Conservation (phyloP, 2,888 invertebrate genomes). For the Cybosia mesomella region DNA sequence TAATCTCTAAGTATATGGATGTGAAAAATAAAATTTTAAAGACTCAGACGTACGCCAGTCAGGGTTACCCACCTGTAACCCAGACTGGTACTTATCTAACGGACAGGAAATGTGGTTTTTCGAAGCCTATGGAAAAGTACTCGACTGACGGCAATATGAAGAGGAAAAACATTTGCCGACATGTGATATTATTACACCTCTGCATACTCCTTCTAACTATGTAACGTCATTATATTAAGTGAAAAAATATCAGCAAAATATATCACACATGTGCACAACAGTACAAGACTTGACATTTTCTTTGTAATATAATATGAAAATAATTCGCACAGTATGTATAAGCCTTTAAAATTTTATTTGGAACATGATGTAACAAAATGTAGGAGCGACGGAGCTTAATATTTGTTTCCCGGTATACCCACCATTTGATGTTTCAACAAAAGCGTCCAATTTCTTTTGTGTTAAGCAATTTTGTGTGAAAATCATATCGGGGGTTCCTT, state of each 20-base stretch:
- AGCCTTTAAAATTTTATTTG: background rate
- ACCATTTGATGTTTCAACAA: slow-evolving; percentile 41
- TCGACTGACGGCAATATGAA: too few species aligned
- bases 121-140: too few species aligned
- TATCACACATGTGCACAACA: too few species aligned
- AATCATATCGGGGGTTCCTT: slow-evolving; percentile 64
- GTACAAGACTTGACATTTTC: background rate
- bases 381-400: slow-evolving; percentile 19
- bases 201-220: background rate
- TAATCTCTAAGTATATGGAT: background rate
- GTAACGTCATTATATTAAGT: background rate
- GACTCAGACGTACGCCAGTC: background rate
- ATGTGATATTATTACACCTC: too few species aligned
- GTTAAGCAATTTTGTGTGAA: slow-evolving; percentile 64
- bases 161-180: too few species aligned
- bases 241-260: too few species aligned
- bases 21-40: background rate
- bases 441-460: slow-evolving; percentile 58
- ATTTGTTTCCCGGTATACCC: slow-evolving; percentile 17
- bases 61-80: background rate
- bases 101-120: too few species aligned
- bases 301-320: background rate
- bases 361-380: background rate
- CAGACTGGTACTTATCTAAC: too few species aligned
- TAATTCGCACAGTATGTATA: background rate